These are phyloP conservation scores for Zaprionus capensis DNA, from an alignment of 1,140 invertebrate genomes.

Conservation along the genomic window DNA sequence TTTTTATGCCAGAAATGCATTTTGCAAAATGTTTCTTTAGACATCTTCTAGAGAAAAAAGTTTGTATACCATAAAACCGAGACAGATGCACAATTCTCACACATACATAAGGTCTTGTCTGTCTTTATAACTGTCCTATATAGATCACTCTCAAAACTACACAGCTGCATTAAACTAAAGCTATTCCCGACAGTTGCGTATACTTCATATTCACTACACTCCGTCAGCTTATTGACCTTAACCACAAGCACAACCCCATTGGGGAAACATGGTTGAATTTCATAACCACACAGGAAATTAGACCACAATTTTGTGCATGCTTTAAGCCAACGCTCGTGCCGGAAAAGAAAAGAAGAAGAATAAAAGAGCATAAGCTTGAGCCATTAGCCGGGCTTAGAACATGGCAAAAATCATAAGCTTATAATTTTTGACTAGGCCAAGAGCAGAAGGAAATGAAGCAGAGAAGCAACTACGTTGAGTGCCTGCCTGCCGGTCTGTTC, in stretches of 20 bases:
- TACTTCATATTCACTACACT: slow-evolving; percentile 1
- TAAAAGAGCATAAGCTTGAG: slow-evolving; percentile 62
- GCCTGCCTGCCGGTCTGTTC: neutral
- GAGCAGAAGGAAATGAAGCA: neutral
- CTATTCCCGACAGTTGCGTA: neutral
- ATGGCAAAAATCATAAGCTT: slow-evolving; percentile 73
- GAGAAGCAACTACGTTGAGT: neutral
- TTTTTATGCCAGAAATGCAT: slow-evolving; percentile 23
- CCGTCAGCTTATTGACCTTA: neutral
- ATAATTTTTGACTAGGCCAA: slow-evolving; percentile 58
- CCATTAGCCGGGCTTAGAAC: slow-evolving; percentile 69
- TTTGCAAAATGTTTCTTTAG: neutral
- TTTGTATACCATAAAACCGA: neutral
- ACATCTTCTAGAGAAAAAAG: neutral
- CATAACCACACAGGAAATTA: slow-evolving; percentile 46
- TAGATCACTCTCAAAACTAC: neutral
- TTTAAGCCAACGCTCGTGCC: slow-evolving; percentile 13
- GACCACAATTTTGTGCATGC: slow-evolving; percentile 27
- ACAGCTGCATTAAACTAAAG: neutral
- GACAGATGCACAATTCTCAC: neutral
- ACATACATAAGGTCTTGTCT: neutral
- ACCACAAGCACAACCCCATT: neutral
- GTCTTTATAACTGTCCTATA: neutral
- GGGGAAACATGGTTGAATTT: slow-evolving; percentile 29
- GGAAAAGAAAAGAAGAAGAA: slow-evolving; percentile 13